Base-by-base conservation (phyloP, 2,888 invertebrate genomes). In the Aphodius sticticus region DNA sequence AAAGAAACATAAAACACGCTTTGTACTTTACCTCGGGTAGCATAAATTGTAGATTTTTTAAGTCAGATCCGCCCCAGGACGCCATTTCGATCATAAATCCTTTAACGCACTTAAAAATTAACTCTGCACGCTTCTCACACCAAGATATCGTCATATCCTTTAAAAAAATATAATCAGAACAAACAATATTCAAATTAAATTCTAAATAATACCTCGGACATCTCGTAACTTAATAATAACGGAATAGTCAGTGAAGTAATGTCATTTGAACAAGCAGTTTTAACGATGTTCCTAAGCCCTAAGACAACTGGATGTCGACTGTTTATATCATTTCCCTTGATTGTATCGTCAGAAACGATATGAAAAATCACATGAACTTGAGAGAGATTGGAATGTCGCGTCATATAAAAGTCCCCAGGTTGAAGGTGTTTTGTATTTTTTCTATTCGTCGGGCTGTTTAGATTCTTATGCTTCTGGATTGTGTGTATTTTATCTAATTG, bases 61-160 rank as follows among this genome's bases (percentile, higher is more conserved):
- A 91, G 89, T 96, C 96, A 0, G 96, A 95, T 53, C 97, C 97
- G 81, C 97, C 97, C 94, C 97, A 96, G 0, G 97, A 96, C 7
- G 96, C 95, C 92, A 97, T 97, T 91, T 99, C 99, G 89, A 99
- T 97, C 96, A 99, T 96, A 90, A 99, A 99, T 3, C 99, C 99
- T 91, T 99, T 99, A 77, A 98, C 96, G 90, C 99, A 99, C 90
- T 99, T 99, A 87, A 99, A 97, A 80, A 99, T 96, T 82, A 99
- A 91, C 90, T 99, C 99, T 0, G 99, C 99, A 85, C 99, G 92
- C 86, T 97, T 96, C 87, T 96, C 93, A 89, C 99, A 99, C 99
- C 99, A 99, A 69, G 95, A 94, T 77, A 97, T 95, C 0, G 98
- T 99, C 97, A 98, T 96, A 87, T 96, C 96, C 94, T 95, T 85